Evolutionary conservation across 2,113 vertebrate genomes (phyloP).

Genomic region (Sturnira hondurensis): DNA sequence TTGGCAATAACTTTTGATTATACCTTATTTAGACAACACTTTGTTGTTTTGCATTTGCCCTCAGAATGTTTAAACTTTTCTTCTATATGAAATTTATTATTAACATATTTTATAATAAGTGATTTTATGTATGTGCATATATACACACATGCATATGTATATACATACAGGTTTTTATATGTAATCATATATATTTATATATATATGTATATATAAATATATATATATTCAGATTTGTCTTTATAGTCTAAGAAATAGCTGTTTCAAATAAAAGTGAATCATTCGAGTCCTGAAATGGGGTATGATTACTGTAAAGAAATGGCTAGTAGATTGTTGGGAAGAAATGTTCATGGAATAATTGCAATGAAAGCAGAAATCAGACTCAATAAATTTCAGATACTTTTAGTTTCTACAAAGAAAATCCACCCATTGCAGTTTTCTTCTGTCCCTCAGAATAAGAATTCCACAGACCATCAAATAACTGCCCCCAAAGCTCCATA

Average conservation of each 20-base stretch:
- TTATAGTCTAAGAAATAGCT: background rate
- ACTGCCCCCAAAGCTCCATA: background rate
- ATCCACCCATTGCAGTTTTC: background rate
- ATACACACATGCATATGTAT: background rate
- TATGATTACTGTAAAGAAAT: background rate
- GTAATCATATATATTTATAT: background rate
- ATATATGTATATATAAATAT: no score
- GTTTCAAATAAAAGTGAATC: slow-evolving; percentile 6
- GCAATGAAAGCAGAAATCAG: background rate
- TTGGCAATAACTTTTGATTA: background rate
- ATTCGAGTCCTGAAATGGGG: background rate
- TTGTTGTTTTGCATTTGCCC: background rate
- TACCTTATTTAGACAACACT: background rate
- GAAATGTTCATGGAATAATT: background rate
- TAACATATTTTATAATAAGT: background rate
- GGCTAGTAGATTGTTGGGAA: background rate
- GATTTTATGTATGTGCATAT: background rate
- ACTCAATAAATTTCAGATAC: background rate
- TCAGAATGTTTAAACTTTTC: background rate
- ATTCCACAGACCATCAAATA: background rate
- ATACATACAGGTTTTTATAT: background rate
- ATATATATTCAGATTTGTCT: background rate
- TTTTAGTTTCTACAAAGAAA: background rate
- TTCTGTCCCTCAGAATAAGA: background rate
- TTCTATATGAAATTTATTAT: background rate